Evolutionary conservation across 2,113 vertebrate genomes (phyloP).

Genomic region (Forbesichthys agassizii): DNA sequence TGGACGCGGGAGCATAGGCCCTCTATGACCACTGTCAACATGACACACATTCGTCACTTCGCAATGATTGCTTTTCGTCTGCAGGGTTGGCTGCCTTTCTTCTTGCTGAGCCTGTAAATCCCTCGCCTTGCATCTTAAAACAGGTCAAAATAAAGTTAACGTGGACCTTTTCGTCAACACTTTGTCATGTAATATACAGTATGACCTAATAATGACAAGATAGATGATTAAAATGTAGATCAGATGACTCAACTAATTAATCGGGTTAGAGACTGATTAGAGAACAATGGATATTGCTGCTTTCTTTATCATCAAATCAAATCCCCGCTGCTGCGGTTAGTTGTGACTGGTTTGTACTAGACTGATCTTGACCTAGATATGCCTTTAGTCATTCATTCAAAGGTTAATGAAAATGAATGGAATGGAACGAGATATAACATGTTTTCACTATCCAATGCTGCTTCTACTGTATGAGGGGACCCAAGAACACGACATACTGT

Average conservation of each 20-base stretch:
- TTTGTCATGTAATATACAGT: too few relatives aligned
- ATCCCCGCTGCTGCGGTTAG: conserved; percentile 4
- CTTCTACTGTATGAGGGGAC: too few relatives aligned
- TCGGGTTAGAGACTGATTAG: too few relatives aligned
- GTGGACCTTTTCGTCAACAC: not conserved
- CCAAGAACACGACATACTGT: too few relatives aligned
- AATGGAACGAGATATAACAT: conserved; percentile 12
- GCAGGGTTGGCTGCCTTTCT: not conserved
- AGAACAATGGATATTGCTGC: not conserved
- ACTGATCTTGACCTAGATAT: conserved; percentile 54
- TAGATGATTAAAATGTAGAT: not conserved
- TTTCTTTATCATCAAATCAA: conserved; percentile 11
- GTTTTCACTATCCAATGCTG: too few relatives aligned
- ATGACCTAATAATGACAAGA: too few relatives aligned
- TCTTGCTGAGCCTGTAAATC: not conserved
- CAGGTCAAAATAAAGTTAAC: not conserved
- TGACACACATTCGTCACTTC: not conserved
- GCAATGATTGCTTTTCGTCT: not conserved
- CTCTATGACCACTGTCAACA: too few relatives aligned
- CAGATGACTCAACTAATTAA: not conserved
- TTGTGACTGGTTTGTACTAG: conserved; percentile 26
- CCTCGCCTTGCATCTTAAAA: conserved; percentile 4
- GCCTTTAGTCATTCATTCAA: conserved; percentile 50
- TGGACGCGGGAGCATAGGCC: not conserved
- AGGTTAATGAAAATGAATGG: conserved; percentile 39